phyloP scores from a whole-genome alignment of 2,113 vertebrate species.

The Cephalopholis sonnerati region DNA sequence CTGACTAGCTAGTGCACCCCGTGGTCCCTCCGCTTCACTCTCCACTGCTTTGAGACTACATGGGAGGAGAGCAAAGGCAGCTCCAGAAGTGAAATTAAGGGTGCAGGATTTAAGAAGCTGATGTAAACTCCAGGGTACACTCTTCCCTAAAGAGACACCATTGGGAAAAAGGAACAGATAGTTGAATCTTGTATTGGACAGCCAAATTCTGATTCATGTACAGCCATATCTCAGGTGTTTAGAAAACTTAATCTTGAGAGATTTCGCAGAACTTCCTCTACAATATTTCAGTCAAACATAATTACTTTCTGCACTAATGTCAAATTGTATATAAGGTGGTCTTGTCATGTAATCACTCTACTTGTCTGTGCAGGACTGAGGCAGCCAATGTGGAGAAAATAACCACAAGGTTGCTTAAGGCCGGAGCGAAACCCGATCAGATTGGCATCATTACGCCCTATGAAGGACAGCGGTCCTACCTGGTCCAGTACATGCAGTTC shows the following conservation, averaged over 20 bases:
- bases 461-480: slow-evolving; percentile 93
- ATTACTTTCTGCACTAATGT: neutral
- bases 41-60: too few species aligned
- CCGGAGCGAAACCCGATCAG: slow-evolving; percentile 94
- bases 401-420: slow-evolving; percentile 93
- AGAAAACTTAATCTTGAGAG: neutral
- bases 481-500: slow-evolving; percentile 99
- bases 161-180: too few species aligned
- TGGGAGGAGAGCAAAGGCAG: too few species aligned
- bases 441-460: slow-evolving; percentile 96
- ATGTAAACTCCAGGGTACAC: too few species aligned
- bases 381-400: slow-evolving; percentile 97
- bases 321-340: neutral
- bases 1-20: too few species aligned
- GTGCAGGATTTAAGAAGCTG: too few species aligned
- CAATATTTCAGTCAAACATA: neutral
- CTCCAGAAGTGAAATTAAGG: too few species aligned
- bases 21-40: too few species aligned
- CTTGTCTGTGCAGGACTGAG: slow-evolving; percentile 86
- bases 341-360: neutral
- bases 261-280: neutral
- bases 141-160: too few species aligned
- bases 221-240: neutral
- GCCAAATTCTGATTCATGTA: too few species aligned
- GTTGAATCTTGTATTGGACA: too few species aligned